Conservation (phyloP, 2,797 vertebrate species). For the Syngnathus rostellatus region DNA sequence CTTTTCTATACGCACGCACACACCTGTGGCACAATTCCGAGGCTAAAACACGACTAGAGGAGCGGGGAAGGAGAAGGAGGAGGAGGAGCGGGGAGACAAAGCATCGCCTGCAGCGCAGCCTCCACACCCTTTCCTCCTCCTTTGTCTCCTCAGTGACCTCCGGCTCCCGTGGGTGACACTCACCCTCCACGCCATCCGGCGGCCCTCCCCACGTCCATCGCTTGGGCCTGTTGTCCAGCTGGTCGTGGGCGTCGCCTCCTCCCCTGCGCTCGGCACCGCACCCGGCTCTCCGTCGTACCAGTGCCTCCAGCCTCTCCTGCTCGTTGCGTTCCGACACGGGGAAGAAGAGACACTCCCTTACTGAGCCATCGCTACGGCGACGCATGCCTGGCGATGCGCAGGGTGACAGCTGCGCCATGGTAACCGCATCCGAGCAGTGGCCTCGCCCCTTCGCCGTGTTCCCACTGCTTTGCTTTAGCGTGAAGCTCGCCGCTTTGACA, state of each 20-base stretch:
- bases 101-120: constrained; percentile 69
- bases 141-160: constrained; percentile 12
- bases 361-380: constrained; percentile 72
- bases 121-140: constrained; percentile 65
- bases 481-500: not conserved
- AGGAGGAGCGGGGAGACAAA: constrained; percentile 38
- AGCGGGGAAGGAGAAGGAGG: constrained; percentile 6
- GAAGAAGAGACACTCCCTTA: constrained; percentile 72
- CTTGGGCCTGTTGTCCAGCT: constrained; percentile 84
- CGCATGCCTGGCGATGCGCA: constrained; percentile 57
- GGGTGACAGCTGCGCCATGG: constrained; percentile 69
- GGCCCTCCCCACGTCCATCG: constrained; percentile 87
- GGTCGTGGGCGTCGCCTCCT: constrained; percentile 31
- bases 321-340: constrained; percentile 74
- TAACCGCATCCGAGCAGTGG: constrained; percentile 48
- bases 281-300: constrained; percentile 79
- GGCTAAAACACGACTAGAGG: not conserved
- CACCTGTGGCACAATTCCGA: constrained; percentile 36
- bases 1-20: constrained; percentile 16
- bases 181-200: constrained; percentile 68
- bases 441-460: constrained; percentile 45
- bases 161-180: constrained; percentile 35
- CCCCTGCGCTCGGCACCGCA: constrained; percentile 57
- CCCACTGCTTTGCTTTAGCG: not conserved
- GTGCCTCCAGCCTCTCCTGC: constrained; percentile 90